Base-by-base conservation (phyloP, 2,888 invertebrate species). In the Mythimna vitellina region DNA sequence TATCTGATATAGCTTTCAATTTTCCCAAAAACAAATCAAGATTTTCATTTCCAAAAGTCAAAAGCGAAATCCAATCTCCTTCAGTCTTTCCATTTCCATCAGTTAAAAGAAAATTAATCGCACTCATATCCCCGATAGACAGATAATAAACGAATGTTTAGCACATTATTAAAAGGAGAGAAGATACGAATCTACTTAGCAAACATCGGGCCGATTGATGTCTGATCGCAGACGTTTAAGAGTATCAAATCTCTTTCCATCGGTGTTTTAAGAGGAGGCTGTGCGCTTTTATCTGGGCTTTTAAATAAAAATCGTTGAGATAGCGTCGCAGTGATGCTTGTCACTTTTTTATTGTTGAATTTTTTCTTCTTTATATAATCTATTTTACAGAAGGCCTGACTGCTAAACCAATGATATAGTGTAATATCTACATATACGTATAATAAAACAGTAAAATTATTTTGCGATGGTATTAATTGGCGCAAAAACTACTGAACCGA, bases 141-240 rank as follows among this genome's bases (percentile, higher is more conserved):
- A 66, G 49, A 71, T 76, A 78, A 83, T 74, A 78, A 76, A 78
- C 58, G 69, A 29, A 73, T 68, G 46, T 70, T 68, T 54, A 63
- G 57, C 54, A 20, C 70, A 32, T 65, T 79, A 79, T 68, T 79
- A 79, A 65, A 78, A 60, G 38, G 67, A 65, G 76, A 76, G 80
- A 66, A 68, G 72, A 79, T 79, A 57, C 8, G 67, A 53, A 80
- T 79, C 63, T 78, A 29, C 78, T 78, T 78, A 66, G 65, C 65
- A 75, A 75, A 75, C 65, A 70, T 58, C 51, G 58, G 35, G 57
- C 29, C 65, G 60, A 76, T 72, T 72, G 72, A 69, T 80, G 62
- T 71, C 46, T 76, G 42, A 74, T 78, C 49, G 58, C 22, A 22
- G 58, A 51, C 46, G 22, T 63, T 63, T 63, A 35, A 49, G 61